These are phyloP conservation scores for Aphyosemion australe DNA, from an alignment of 2,113 vertebrate genomes.

Conservation along the genomic window DNA sequence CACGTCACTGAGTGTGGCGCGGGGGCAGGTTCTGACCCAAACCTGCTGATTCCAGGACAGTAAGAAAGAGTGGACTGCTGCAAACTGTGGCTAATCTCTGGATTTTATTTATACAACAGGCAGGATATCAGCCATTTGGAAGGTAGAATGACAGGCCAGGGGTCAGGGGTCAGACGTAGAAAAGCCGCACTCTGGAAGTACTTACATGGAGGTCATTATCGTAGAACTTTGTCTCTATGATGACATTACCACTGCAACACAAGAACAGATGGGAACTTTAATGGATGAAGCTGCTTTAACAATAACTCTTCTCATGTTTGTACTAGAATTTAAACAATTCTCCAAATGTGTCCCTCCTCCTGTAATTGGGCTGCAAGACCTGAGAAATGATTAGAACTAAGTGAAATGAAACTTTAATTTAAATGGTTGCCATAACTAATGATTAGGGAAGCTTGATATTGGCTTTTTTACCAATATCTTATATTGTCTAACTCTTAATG, in stretches of 20 bases:
- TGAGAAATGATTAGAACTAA: too few species aligned
- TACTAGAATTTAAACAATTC: too few species aligned
- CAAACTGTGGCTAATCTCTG: constrained; percentile 32
- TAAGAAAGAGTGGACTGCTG: constrained; percentile 30
- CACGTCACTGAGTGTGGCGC: constrained; percentile 30
- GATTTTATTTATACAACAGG: constrained; percentile 45
- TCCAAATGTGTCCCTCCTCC: too few species aligned
- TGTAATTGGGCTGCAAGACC: too few species aligned
- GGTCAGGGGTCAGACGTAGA: constrained; percentile 89
- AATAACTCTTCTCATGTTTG: too few species aligned
- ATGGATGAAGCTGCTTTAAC: neutral
- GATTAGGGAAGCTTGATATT: too few species aligned
- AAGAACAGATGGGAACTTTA: constrained; percentile 20
- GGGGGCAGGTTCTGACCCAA: constrained; percentile 15
- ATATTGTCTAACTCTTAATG: too few species aligned
- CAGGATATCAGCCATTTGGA: constrained; percentile 53
- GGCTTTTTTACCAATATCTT: too few species aligned
- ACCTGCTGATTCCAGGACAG: constrained; percentile 34
- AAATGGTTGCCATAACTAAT: too few species aligned
- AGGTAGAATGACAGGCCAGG: constrained; percentile 13
- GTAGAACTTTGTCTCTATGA: constrained; percentile 99
- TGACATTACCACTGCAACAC: constrained; percentile 90
- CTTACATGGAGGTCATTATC: constrained; percentile 98
- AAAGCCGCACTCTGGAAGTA: constrained; percentile 97
- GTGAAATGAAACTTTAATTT: too few species aligned